A percentile compares a stretch with the other conserved stretches of the same genome.
These are phyloP conservation scores for Synanceia verrucosa DNA, from an alignment of 2,797 vertebrate species.

Conservation along the genomic window DNA sequence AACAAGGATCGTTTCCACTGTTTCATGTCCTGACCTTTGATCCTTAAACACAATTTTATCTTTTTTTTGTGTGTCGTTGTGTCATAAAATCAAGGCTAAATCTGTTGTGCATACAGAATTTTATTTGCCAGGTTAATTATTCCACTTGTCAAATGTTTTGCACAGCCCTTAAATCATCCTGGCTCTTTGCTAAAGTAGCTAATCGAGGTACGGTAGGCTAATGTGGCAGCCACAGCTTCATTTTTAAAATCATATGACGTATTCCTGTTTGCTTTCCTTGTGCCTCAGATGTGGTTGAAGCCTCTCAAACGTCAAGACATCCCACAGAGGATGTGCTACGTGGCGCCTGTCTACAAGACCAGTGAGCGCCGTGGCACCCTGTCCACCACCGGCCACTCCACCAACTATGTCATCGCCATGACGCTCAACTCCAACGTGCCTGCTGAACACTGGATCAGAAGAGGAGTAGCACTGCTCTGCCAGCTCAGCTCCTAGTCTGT, in stretches of 20 bases:
- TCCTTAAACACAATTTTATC: background rate
- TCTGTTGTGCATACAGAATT: background rate
- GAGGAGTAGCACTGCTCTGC: conserved; percentile 87
- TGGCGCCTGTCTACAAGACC: conserved; percentile 89
- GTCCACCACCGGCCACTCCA: conserved; percentile 91
- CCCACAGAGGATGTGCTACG: conserved; percentile 80
- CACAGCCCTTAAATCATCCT: background rate
- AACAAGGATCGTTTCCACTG: conserved; percentile 14
- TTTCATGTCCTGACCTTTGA: background rate
- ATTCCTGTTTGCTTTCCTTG: background rate
- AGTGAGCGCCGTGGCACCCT: conserved; percentile 89
- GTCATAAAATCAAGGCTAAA: background rate
- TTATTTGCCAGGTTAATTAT: background rate
- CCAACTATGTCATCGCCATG: conserved; percentile 88
- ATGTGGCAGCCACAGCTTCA: background rate
- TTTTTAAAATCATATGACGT: background rate
- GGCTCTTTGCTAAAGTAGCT: background rate
- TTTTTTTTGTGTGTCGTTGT: background rate
- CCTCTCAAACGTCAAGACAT: conserved; percentile 84
- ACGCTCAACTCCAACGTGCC: conserved; percentile 82
- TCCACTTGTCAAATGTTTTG: background rate
- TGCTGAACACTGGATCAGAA: conserved; percentile 87
- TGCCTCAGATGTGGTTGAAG: conserved; percentile 90
- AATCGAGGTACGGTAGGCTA: background rate
- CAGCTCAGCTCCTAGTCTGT: conserved; percentile 84